Evolutionary conservation across 2,797 vertebrate genomes (phyloP), one percentile per base, ranked within the genome.

Genomic region (Ceyx erithaca): DNA sequence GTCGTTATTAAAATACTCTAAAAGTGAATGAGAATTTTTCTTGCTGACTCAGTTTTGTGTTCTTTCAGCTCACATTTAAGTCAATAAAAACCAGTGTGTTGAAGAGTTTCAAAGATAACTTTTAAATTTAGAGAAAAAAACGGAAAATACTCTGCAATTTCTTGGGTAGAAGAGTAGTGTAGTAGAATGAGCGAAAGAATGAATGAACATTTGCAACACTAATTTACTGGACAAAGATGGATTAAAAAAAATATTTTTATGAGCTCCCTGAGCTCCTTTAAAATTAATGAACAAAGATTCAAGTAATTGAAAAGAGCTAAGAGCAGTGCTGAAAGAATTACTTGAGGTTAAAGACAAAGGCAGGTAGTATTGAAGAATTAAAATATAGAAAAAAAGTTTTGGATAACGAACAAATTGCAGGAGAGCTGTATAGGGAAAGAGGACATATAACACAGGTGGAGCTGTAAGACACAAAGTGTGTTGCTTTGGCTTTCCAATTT

Each of bases 191-290:
- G 15, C 58, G 58, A 71, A 86, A 80, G 66, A 80, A 85, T 68
- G 77, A 87, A 71, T 59, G 79, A 72, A 81, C 46, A 40, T 70
- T 82, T 87, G 90, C 31, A 37, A 37, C 75, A 7, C 61, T 84
- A 69, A 85, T 85, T 92, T 82, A 30, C 35, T 76, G 59, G 48
- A 48, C 51, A 72, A 89, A 80, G 72, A 89, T 70, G 28, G 26
- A 63, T 84, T 71, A 71, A 4, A 9, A 75, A 86, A 83, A 61
- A 68, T 61, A 80, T 54, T 91, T 90, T 58, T 92, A 43, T 77
- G 64, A 89, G 52, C n/a, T 93, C 58, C 59, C 54, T 14, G 26
- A 72, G 80, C 70, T 76, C 55, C 75, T 94, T 94, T 88, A 86
- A 79, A 87, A 79, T 69, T 79, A 75, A 79, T 67, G 78, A 88